phyloP scores from a whole-genome alignment of 2,113 vertebrate genomes.

The Gasterosteus nipponicus region DNA sequence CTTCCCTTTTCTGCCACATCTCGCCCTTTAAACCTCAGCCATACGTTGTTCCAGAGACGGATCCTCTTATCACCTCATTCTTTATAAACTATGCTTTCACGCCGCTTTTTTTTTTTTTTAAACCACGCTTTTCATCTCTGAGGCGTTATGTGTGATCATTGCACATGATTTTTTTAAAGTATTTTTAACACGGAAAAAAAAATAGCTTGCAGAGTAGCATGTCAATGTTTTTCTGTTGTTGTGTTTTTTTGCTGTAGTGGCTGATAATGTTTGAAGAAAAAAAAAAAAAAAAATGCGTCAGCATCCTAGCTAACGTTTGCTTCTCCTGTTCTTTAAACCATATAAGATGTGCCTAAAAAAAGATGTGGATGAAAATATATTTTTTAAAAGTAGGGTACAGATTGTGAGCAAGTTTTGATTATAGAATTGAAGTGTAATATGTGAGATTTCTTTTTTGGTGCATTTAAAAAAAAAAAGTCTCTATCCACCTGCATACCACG shows the following conservation, averaged over 20 bases:
- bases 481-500: slow-evolving; percentile 25
- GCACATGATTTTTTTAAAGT: too few species aligned
- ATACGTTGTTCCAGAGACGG: not conserved
- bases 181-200: not conserved
- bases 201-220: slow-evolving; percentile 21
- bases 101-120: slow-evolving; percentile 55
- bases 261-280: not conserved
- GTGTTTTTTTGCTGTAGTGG: slow-evolving; percentile 46
- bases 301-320: slow-evolving; percentile 26
- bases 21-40: slow-evolving; percentile 12
- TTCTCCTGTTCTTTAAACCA: slow-evolving; percentile 25
- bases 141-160: slow-evolving; percentile 65
- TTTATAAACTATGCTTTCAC: slow-evolving; percentile 50
- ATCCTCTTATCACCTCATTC: slow-evolving; percentile 35
- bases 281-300: not conserved
- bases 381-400: slow-evolving; percentile 59
- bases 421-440: slow-evolving; percentile 37
- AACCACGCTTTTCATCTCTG: slow-evolving; percentile 64
- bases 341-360: slow-evolving; percentile 72
- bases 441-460: slow-evolving; percentile 25
- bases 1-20: slow-evolving; percentile 25
- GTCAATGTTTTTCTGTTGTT: slow-evolving; percentile 3
- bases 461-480: slow-evolving; percentile 23
- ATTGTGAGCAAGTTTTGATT: slow-evolving; percentile 35
- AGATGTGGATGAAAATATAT: slow-evolving; percentile 51